phyloP scores from a whole-genome alignment of 2,797 vertebrate species.

The Lepus townsendii region DNA sequence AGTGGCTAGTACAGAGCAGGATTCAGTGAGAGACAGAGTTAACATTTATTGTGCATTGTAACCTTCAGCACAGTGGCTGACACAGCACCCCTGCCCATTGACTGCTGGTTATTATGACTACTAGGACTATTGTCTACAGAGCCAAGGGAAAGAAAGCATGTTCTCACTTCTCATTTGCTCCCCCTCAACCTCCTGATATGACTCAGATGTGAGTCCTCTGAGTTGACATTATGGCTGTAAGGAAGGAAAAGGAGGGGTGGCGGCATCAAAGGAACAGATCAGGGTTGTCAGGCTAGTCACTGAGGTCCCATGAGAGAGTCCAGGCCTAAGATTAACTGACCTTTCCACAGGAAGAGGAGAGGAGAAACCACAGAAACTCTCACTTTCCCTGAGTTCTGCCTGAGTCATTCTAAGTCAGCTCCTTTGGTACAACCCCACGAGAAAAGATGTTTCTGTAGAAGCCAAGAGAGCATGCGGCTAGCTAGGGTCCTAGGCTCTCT shows the following conservation, averaged over 20 bases:
- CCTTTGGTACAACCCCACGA: background rate
- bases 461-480: background rate
- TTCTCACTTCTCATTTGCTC: slow-evolving; percentile 62
- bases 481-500: background rate
- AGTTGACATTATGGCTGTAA: slow-evolving; percentile 7
- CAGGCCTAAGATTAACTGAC: slow-evolving; percentile 31
- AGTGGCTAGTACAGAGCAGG: background rate
- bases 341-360: slow-evolving; percentile 68
- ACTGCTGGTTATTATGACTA: slow-evolving; percentile 32
- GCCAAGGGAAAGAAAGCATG: slow-evolving; percentile 24
- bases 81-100: background rate
- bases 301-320: background rate
- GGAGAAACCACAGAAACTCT: slow-evolving; percentile 62
- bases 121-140: slow-evolving; percentile 16
- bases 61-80: background rate
- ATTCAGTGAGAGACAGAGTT: slow-evolving; percentile 12
- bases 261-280: background rate
- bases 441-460: slow-evolving; percentile 41
- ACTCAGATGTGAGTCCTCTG: slow-evolving; percentile 49
- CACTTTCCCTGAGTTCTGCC: slow-evolving; percentile 62
- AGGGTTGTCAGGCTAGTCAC: background rate
- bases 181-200: background rate
- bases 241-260: background rate
- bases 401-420: slow-evolving; percentile 66
- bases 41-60: background rate